Percentiles rank a stretch among this genome's conserved stretches.
Conservation (phyloP, 2,797 vertebrate species). For the Lycodopsis pacificus region DNA sequence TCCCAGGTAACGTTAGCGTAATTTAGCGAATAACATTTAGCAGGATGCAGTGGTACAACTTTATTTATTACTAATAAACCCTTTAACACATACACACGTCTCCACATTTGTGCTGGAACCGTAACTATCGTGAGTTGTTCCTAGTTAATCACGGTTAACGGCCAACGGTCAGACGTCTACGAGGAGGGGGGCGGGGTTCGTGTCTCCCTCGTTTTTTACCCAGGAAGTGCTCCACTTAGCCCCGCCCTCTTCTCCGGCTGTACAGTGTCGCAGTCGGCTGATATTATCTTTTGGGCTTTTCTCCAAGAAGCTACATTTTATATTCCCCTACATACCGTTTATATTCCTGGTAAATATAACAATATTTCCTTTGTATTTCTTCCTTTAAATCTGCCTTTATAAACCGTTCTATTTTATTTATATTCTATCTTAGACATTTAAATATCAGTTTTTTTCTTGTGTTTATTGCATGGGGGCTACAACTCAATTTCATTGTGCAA, state of each 20-base stretch:
- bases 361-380: neutral
- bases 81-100: no score
- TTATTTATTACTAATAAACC: no score
- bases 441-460: neutral
- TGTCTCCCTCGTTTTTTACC: neutral
- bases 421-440: neutral
- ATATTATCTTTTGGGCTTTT: neutral
- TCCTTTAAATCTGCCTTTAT: neutral
- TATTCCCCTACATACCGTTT: neutral
- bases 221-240: neutral
- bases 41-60: no score
- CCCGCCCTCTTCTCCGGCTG: neutral
- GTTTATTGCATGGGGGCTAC: neutral
- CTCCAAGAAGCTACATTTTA: constrained; percentile 7
- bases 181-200: no score
- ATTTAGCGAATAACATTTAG: no score
- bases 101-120: no score
- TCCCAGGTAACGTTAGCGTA: no score
- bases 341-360: neutral
- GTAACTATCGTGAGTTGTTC: no score
- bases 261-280: neutral
- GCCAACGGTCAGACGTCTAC: neutral
- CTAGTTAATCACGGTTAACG: no score
- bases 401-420: neutral
- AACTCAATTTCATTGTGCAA: neutral